Evolutionary conservation across 2,113 vertebrate species (phyloP).

Genomic region (Thymallus thymallus): DNA sequence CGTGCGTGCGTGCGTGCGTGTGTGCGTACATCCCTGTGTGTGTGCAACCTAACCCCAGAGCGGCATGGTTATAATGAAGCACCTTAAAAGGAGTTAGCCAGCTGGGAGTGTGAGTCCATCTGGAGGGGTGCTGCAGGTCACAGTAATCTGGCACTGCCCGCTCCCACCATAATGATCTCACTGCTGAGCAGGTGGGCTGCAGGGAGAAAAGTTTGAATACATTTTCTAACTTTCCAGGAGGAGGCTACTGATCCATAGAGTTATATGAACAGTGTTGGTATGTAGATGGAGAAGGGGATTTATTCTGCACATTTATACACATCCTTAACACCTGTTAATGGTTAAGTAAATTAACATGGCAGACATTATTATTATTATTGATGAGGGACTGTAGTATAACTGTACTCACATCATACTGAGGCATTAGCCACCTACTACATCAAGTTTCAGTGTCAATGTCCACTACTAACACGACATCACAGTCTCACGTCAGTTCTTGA

Average conservation of each 20-base stretch:
- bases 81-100: conserved; percentile 52
- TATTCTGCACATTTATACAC: neutral
- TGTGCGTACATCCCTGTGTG: conserved; percentile 6
- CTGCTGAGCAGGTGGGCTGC: conserved; percentile 64
- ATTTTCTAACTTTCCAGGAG: conserved; percentile 26
- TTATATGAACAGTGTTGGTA: neutral
- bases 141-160: conserved; percentile 68
- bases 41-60: neutral
- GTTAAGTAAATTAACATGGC: neutral
- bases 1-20: conserved; percentile 24
- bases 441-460: neutral
- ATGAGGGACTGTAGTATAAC: neutral
- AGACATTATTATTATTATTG: neutral
- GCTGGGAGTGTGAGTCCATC: conserved; percentile 61
- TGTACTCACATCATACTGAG: neutral
- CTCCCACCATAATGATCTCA: conserved; percentile 66
- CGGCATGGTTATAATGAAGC: conserved; percentile 15
- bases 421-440: neutral
- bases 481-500: too few species aligned
- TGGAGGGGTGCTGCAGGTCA: conserved; percentile 64
- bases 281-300: neutral
- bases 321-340: neutral
- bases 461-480: neutral
- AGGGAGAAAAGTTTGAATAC: conserved; percentile 57
- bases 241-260: conserved; percentile 13